Conservation (phyloP, 2,113 vertebrate genomes). For the Physeter macrocephalus region DNA sequence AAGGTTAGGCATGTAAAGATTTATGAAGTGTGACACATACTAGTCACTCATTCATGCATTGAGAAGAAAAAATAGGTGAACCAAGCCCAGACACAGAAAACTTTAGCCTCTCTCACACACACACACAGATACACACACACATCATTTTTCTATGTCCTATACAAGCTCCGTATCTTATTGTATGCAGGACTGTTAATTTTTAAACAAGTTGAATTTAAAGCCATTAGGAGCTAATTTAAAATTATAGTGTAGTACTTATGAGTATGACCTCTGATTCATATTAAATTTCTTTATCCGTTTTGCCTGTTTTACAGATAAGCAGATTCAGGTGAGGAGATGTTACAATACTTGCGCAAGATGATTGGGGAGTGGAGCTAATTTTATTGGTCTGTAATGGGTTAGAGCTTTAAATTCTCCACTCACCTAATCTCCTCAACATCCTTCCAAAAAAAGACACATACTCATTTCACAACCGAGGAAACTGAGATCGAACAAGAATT, state of each 20-base stretch:
- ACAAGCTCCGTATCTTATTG: background rate
- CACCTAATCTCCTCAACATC: background rate
- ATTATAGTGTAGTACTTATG: background rate
- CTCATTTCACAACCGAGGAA: background rate
- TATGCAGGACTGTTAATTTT: background rate
- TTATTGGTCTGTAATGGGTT: background rate
- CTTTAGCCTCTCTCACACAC: background rate
- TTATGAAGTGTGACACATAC: background rate
- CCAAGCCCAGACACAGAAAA: background rate
- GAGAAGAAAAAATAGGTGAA: background rate
- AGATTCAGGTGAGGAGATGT: background rate
- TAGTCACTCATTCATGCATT: background rate
- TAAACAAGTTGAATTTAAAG: background rate
- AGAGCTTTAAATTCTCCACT: background rate
- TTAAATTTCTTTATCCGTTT: background rate
- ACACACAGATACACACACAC: background rate
- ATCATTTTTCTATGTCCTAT: background rate
- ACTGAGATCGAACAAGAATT: background rate
- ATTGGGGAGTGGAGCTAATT: background rate
- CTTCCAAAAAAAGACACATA: background rate
- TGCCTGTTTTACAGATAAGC: background rate
- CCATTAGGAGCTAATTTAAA: background rate
- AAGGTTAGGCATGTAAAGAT: background rate
- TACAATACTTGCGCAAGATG: background rate
- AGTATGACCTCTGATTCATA: background rate